These are phyloP conservation scores for Nannobrachium achirus DNA, from an alignment of 2,113 vertebrate species.

Conservation along the genomic window DNA sequence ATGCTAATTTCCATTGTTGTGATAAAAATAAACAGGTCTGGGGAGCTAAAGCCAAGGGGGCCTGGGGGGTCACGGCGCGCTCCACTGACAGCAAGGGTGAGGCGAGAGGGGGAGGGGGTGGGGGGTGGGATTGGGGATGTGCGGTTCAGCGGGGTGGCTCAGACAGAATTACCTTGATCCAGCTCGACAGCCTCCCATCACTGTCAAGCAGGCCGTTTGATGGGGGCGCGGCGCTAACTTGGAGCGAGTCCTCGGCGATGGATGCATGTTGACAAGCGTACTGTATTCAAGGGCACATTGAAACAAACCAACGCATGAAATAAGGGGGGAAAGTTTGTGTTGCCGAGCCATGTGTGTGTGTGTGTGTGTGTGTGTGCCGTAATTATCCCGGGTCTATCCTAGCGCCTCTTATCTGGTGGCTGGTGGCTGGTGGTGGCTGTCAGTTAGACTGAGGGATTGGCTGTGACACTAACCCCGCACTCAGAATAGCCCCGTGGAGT, in stretches of 20 bases:
- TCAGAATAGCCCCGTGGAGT: conserved; percentile 39
- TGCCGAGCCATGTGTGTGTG: conserved; percentile 60
- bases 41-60: conserved; percentile 71
- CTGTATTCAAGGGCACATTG: conserved; percentile 84
- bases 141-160: conserved; percentile 39
- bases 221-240: conserved; percentile 77
- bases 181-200: conserved; percentile 80
- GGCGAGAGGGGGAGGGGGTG: not conserved
- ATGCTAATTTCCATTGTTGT: conserved; percentile 83
- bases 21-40: conserved; percentile 85
- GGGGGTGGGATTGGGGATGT: not conserved
- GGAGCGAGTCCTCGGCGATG: conserved; percentile 72
- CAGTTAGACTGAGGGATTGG: conserved; percentile 45
- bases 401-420: conserved; percentile 65
- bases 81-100: conserved; percentile 64
- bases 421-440: conserved; percentile 56
- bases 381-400: conserved; percentile 65
- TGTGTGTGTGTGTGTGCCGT: conserved; percentile 55
- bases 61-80: conserved; percentile 69
- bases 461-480: conserved; percentile 55
- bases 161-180: conserved; percentile 80
- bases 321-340: conserved; percentile 66
- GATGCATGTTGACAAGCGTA: conserved; percentile 80
- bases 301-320: conserved; percentile 71
- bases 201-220: conserved; percentile 79